Evolutionary conservation across 2,888 invertebrate species (phyloP).

Genomic region (Villa cingulata): DNA sequence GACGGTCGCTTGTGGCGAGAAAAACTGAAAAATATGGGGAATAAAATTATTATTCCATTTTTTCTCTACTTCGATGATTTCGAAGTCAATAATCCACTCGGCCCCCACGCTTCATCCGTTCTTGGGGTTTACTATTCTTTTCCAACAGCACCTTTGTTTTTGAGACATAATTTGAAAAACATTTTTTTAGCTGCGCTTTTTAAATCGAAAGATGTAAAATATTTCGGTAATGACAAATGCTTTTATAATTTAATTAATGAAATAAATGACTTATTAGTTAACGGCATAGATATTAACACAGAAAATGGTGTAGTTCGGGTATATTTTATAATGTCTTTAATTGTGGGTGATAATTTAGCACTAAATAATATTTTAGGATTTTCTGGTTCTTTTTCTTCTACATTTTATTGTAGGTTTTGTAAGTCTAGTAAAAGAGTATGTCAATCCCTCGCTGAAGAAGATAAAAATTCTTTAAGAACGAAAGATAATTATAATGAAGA

Average conservation of each 20-base stretch:
- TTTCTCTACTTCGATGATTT: slow-evolving; percentile 8
- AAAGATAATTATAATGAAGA: not conserved
- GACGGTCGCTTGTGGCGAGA: not conserved
- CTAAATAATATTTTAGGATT: slow-evolving; percentile 1
- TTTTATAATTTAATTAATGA: not conserved
- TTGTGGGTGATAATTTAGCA: not conserved
- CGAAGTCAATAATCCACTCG: slow-evolving; percentile 10
- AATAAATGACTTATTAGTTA: not conserved
- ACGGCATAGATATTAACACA: not conserved
- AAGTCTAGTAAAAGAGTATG: not conserved
- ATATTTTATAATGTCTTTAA: not conserved
- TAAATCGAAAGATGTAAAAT: not conserved
- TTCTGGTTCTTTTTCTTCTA: not conserved
- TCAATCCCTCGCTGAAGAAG: not conserved
- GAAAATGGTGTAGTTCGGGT: not conserved
- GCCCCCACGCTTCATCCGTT: slow-evolving; percentile 1
- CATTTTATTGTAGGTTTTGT: slow-evolving; percentile 1
- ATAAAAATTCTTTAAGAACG: not conserved
- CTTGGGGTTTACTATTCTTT: not conserved
- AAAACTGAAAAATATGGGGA: not conserved
- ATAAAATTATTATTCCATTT: not conserved
- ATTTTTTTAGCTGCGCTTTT: slow-evolving; percentile 1
- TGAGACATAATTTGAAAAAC: not conserved
- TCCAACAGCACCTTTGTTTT: not conserved
- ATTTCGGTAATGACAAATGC: not conserved